Evolutionary conservation across 2,113 vertebrate genomes (phyloP), one percentile per base, ranked within the genome.

Genomic region (Dermatemys mawii): DNA sequence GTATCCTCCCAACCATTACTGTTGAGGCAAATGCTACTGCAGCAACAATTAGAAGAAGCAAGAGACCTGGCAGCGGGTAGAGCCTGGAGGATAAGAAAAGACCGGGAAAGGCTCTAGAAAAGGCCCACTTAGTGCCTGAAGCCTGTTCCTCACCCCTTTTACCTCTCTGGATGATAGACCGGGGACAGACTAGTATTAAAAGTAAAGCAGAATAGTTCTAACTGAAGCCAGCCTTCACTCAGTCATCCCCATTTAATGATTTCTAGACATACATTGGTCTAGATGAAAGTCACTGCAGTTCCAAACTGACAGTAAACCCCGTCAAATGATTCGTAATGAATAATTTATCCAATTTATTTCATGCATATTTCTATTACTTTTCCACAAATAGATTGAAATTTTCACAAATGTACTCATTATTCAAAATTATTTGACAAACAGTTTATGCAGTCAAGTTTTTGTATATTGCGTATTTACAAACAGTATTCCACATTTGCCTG

Each of bases 231-330:
- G 81, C 63, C 16, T 83, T 81, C 44, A 41, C 8, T 81, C 13
- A 41, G 51, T 76, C 84, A 70, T 91, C 73, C 22, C 19, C 35
- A 4, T n/a, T 53, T 17, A 48, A 3, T 63, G 50, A 88, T 93
- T 91, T 93, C 73, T 51, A 81, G 78, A 21, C 55, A 84, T 44
- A 1, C 41, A 84, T 41, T 63, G 27, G 85, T 76, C 29, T 3
- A 44, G 19, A 96, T 83, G 26, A 51, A 44, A 87, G 82, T 70
- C 53, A 35, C 6, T 75, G 16, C 10, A 88, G 49, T 89, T 90
- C 29, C 57, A 27, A 93, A 81, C 73, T 38, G 12, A 26, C 49
- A 41, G 44, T 53, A 53, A 81, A 87, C 21, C 60, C 81, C 5
- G n/a, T 38, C 4, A 22, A 14, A 49, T 3, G 22, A 21, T 3